Base-by-base conservation (phyloP, 2,113 vertebrate genomes). In the Pterocles orientalis region DNA sequence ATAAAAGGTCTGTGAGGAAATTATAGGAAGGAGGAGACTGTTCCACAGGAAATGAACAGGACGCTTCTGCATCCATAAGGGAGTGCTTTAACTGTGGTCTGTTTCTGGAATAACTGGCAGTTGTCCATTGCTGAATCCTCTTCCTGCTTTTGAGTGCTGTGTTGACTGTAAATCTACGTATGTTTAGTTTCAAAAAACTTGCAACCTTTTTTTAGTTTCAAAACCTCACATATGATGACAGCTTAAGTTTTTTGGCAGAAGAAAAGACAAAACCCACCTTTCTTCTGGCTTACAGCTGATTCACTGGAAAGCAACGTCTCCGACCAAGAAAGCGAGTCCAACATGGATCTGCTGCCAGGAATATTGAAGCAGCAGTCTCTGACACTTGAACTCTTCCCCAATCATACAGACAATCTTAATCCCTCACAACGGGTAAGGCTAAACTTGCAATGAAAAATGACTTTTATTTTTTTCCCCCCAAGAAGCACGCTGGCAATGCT, bases 331-430 rank as follows among this genome's bases (percentile, higher is more conserved):
- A 98, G 98, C 12, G 99, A 99, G 93, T 98, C 98, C 88, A 99
- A 99, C 94, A 97, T 99, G 97, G 99, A 99, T 88, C 97, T 99
- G 58, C 96, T 98, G 96, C 98, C 99, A 57, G 97, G 98, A 95
- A 97, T 98, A 96, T 84, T 98, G 71, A 99, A 99, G 97, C 99
- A 99, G 95, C 98, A 98, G 86, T 98, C 98, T 83, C 96, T 99
- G 92, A 99, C 99, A 56, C 98, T 99, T 97, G 99, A 99, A 94
- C 98, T 99, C 78, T 99, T 99, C 96, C 98, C 99, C 92, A 99
- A 96, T 97, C 99, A 99, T 68, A 98, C 99, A 71, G 99, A 99
- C 96, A 99, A 98, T 98, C 98, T 99, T 77, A 98, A 98, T 97
- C 98, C 98, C 53, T 98, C 98, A 68, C 99, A 99, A 94, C 98